Conservation (phyloP, 2,888 invertebrate species). For the Drosophila siamana region DNA sequence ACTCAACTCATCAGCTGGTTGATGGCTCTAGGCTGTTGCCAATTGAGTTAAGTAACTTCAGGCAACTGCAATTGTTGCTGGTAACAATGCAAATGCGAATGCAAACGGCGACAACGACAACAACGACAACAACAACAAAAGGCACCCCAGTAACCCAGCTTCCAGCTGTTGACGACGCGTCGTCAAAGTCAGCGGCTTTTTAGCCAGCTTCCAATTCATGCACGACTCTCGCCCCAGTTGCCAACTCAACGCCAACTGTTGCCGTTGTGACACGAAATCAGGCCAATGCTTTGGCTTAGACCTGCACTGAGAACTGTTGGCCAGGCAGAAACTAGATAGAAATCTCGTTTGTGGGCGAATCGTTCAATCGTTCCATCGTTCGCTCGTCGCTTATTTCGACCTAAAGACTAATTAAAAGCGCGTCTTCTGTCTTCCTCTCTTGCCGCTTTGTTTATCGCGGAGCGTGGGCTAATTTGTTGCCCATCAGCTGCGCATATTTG, state of each 20-base stretch:
- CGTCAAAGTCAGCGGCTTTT: conserved; percentile 22
- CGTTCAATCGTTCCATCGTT: no score
- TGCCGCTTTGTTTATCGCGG: conserved; percentile 12
- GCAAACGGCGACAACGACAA: conserved; percentile 5
- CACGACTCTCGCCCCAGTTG: conserved; percentile 57
- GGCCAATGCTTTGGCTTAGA: conserved; percentile 68
- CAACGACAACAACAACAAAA: not conserved
- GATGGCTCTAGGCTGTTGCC: conserved; percentile 5
- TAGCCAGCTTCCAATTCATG: conserved; percentile 19
- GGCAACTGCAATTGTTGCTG: conserved; percentile 21
- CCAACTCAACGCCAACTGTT: conserved; percentile 63
- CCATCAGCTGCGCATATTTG: conserved; percentile 40
- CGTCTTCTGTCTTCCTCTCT: conserved; percentile 28
- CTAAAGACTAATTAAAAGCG: conserved; percentile 44
- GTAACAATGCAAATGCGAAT: not conserved
- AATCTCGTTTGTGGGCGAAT: conserved; percentile 38
- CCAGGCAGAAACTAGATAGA: conserved; percentile 6
- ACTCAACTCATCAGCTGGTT: conserved; percentile 17
- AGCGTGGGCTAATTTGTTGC: conserved; percentile 59
- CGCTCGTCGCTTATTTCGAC: conserved; percentile 5
- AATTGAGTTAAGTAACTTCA: conserved; percentile 21
- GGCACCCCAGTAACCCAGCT: conserved; percentile 33
- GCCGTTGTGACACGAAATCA: conserved; percentile 53
- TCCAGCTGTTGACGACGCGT: conserved; percentile 3
- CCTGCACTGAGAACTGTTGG: conserved; percentile 37